Conservation (phyloP, 2,888 invertebrate species). For the Tinea trinotella region DNA sequence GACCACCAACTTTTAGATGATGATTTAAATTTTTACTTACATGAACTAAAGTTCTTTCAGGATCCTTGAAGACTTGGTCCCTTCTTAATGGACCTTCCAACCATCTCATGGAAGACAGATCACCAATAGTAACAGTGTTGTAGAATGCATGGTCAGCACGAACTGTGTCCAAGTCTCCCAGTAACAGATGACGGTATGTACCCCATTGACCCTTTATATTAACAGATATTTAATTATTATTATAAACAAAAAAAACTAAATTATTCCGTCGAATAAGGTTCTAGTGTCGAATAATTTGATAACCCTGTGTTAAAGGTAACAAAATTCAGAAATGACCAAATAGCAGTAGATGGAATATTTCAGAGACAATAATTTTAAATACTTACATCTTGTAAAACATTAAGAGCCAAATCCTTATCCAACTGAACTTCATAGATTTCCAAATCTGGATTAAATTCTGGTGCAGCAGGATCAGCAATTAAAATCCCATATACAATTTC, state of each 20-base stretch:
- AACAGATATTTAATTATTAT: too few species aligned
- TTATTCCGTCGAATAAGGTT: too few species aligned
- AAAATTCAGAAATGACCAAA: background rate
- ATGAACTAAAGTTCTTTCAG: conserved; percentile 40
- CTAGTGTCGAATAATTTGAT: too few species aligned
- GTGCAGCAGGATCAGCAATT: conserved; percentile 75
- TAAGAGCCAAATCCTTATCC: conserved; percentile 82
- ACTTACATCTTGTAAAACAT: conserved; percentile 78
- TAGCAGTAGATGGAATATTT: too few species aligned
- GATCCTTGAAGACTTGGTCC: conserved; percentile 39
- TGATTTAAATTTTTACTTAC: conserved; percentile 50
- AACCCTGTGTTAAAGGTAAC: background rate
- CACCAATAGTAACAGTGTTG: conserved; percentile 85
- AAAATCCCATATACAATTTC: conserved; percentile 74
- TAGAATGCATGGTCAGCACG: conserved; percentile 80
- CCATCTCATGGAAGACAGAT: conserved; percentile 89
- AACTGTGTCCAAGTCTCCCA: conserved; percentile 64
- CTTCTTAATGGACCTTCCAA: conserved; percentile 72
- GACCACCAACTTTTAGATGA: too few species aligned
- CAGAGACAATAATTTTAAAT: background rate
- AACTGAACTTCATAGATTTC: conserved; percentile 78
- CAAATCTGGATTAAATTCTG: conserved; percentile 75
- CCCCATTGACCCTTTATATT: conserved; percentile 74
- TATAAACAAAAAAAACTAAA: too few species aligned
- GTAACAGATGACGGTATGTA: conserved; percentile 86